Evolutionary conservation across 2,888 invertebrate genomes (phyloP), one percentile per base, ranked within the genome.

Genomic region (Chorisops tibialis): DNA sequence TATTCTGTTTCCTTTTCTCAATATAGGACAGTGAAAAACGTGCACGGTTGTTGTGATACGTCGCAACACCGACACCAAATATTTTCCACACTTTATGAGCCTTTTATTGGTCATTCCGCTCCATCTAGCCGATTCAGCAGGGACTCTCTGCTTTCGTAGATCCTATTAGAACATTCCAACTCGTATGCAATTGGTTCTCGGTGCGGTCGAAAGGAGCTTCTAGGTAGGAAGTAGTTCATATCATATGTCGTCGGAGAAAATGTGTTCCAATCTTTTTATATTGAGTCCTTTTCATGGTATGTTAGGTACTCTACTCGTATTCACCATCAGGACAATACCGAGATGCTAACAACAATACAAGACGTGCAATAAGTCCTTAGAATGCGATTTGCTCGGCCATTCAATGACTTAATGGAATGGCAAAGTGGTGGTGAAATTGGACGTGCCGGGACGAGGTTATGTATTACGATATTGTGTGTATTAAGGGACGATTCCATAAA

Each of bases 291-390:
- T 56, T 56, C 35, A 45, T 45, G 30, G 56, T 14, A 35, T 43
- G 24, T 35, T 30, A n/a, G 43, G 24, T 4, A 35, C 7, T 30
- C 30, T 30, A 30, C 21, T 19, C 16, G 45, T 47, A 56, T 5
- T 24, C 41, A 22, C 43, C 43, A 54, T 54, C 54, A 41, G 22
- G 41, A 41, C 43, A 54, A 43, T 37, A 54, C 22, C 22, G 24
- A 41, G 41, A 41, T 54, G 24, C 43, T 43, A 41, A 14, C 41
- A 54, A 54, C 54, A 54, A 41, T 54, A 9, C 22, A 24, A 49
- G 59, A 63, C 60, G 61, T 63, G 63, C 63, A 63, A 63, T 63
- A 61, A 61, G 63, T 63, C 63, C 63, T 63, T 61, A 54, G 52
- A 51, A 61, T 58, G 47, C 51, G 58, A 64, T 64, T 61, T 58